These are phyloP conservation scores for Rhabdomys pumilio DNA, from an alignment of 2,797 vertebrate genomes.

Conservation along the genomic window DNA sequence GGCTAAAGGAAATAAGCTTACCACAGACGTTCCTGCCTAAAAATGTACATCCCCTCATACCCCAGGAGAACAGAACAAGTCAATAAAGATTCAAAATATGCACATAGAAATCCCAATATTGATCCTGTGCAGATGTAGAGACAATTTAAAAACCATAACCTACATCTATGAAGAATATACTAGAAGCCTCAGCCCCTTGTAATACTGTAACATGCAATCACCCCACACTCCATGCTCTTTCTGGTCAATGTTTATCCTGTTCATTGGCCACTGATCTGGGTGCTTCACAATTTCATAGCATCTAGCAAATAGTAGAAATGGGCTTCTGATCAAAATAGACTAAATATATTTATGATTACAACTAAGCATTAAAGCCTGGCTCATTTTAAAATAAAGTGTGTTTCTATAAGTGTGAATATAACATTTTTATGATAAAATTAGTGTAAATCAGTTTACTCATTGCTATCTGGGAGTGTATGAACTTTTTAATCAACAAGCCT, in stretches of 20 bases:
- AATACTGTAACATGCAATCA: constrained; percentile 42
- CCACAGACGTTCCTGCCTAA: not conserved
- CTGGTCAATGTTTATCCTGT: not conserved
- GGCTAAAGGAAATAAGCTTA: constrained; percentile 26
- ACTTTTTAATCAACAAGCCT: not conserved
- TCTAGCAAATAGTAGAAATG: constrained; percentile 4
- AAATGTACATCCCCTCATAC: not conserved
- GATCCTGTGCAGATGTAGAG: constrained; percentile 29
- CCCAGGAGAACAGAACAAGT: constrained; percentile 4
- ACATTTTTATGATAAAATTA: constrained; percentile 49
- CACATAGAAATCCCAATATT: constrained; percentile 25
- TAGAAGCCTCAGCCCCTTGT: not conserved
- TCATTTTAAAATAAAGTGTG: constrained; percentile 37
- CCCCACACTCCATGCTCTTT: not conserved
- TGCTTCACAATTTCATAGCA: not conserved
- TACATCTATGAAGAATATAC: constrained; percentile 9
- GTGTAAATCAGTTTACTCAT: constrained; percentile 2
- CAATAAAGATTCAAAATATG: constrained; percentile 37
- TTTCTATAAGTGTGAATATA: constrained; percentile 38
- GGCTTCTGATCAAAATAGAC: constrained; percentile 44
- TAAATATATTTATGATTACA: constrained; percentile 39
- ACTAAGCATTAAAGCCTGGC: not conserved
- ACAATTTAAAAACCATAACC: constrained; percentile 52
- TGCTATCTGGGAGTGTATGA: not conserved
- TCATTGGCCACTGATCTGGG: constrained; percentile 1